Evolutionary conservation across 2,797 vertebrate genomes (phyloP).

Genomic region (Urocyon cinereoargenteus): DNA sequence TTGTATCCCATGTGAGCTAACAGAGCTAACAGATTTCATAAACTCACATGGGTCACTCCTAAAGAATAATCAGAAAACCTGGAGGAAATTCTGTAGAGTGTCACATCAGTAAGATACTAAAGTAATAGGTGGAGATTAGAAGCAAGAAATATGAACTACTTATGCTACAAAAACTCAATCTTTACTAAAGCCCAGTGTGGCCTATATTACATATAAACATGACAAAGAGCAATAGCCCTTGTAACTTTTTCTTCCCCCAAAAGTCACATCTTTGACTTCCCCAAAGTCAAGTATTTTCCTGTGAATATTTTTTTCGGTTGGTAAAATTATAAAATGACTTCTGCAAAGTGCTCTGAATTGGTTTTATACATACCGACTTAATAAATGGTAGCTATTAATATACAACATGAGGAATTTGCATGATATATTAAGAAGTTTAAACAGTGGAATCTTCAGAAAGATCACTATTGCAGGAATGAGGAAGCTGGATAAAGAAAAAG

Average conservation of each 20-base stretch:
- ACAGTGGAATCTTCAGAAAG: background rate
- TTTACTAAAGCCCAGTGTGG: background rate
- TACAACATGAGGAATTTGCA: background rate
- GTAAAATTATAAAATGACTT: background rate
- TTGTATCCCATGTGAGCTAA: accelerated
- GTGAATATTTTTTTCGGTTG: background rate
- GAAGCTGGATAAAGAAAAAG: background rate
- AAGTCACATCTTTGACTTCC: background rate
- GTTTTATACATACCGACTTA: background rate
- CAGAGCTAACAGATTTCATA: background rate
- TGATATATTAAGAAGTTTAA: background rate
- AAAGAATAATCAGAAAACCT: background rate
- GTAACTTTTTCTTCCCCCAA: background rate
- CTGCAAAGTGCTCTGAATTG: background rate
- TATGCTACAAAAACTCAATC: background rate
- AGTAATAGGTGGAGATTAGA: background rate
- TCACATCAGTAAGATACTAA: background rate
- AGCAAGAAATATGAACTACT: background rate
- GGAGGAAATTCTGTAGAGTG: background rate
- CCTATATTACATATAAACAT: background rate
- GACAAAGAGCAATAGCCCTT: background rate
- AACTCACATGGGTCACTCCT: background rate
- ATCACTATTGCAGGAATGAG: background rate
- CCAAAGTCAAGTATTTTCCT: background rate
- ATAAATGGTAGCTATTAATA: background rate